These are phyloP conservation scores for Andrena chrysosceles DNA, from an alignment of 2,888 invertebrate species.

Conservation along the genomic window DNA sequence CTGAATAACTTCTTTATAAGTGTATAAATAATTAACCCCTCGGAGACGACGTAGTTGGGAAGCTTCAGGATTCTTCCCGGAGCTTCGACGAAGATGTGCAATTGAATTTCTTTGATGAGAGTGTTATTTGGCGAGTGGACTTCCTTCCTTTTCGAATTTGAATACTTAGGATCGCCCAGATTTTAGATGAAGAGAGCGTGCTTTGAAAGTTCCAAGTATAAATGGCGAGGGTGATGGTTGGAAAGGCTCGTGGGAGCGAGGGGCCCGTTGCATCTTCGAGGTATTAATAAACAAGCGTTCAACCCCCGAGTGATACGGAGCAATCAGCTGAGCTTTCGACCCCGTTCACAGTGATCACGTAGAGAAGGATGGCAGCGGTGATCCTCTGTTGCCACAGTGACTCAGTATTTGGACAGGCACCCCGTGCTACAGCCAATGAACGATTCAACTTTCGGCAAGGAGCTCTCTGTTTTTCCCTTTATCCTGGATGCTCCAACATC, in stretches of 20 bases:
- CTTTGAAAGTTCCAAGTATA: too few relatives aligned
- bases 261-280: slow-evolving; percentile 32
- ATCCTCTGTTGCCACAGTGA: slow-evolving; percentile 81
- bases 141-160: too few relatives aligned
- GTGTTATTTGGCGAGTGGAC: too few relatives aligned
- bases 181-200: too few relatives aligned
- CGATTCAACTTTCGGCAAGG: slow-evolving; percentile 64
- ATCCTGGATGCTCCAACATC: neutral
- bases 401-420: slow-evolving; percentile 83
- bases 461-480: slow-evolving; percentile 22
- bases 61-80: too few relatives aligned
- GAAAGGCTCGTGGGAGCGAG: neutral
- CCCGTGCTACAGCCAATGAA: slow-evolving; percentile 62
- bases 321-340: slow-evolving; percentile 70
- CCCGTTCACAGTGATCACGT: slow-evolving; percentile 60
- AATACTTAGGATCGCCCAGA: too few relatives aligned
- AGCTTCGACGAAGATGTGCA: too few relatives aligned
- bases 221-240: too few relatives aligned
- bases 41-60: too few relatives aligned
- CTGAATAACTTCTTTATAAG: neutral
- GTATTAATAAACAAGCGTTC: slow-evolving; percentile 61
- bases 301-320: slow-evolving; percentile 53
- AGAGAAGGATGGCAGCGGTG: slow-evolving; percentile 64
- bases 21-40: too few relatives aligned
- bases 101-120: too few relatives aligned